These are phyloP conservation scores for Synergus japonicus DNA, from an alignment of 2,888 invertebrate species.

Conservation along the genomic window DNA sequence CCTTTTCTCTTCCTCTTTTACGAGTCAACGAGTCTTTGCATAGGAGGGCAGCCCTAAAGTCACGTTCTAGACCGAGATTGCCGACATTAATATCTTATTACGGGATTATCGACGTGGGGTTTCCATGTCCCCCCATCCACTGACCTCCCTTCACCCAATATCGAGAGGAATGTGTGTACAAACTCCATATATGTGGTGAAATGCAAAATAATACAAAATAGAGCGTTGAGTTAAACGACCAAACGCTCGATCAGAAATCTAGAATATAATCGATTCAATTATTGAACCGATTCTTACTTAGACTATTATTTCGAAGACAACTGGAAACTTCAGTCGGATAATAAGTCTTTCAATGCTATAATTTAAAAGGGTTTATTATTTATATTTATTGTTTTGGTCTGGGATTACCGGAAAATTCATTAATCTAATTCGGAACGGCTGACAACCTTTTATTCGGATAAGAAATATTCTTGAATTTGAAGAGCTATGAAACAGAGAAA, in stretches of 20 bases:
- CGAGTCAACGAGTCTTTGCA: constrained; percentile 47
- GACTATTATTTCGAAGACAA: no score
- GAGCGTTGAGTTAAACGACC: background rate
- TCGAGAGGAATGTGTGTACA: background rate
- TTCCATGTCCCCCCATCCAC: constrained; percentile 45
- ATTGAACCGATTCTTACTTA: background rate
- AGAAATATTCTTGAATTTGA: constrained; percentile 14
- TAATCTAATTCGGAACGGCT: background rate
- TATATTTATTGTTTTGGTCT: no score
- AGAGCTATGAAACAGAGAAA: background rate
- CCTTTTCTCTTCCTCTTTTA: constrained; percentile 48
- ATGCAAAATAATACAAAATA: background rate
- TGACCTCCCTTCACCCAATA: constrained; percentile 28
- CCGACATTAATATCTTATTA: constrained; percentile 62
- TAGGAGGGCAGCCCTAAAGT: constrained; percentile 54
- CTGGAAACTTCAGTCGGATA: no score
- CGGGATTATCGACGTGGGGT: constrained; percentile 56
- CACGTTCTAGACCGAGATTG: constrained; percentile 56
- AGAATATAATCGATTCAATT: background rate
- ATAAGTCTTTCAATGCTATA: no score
- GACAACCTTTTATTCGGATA: background rate
- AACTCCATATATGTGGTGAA: background rate
- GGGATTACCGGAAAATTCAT: background rate
- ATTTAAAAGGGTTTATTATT: no score
- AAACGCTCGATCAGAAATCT: background rate